These are phyloP conservation scores for Drosophila conformis DNA, from an alignment of 2,888 invertebrate genomes.

Conservation along the genomic window DNA sequence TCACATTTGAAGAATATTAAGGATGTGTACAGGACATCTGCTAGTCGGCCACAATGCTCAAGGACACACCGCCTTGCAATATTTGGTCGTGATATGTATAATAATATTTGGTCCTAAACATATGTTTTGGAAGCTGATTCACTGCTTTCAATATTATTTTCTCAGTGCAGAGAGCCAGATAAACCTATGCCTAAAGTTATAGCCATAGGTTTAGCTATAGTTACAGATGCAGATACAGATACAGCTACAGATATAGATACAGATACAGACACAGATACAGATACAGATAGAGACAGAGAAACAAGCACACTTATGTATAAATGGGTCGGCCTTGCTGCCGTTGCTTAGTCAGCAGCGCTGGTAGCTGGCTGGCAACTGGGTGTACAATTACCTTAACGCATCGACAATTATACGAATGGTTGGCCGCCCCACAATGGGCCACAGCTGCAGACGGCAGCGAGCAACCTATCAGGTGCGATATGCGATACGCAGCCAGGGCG, in stretches of 20 bases:
- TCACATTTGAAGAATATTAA: background rate
- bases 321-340: conserved; percentile 67
- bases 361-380: conserved; percentile 57
- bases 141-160: background rate
- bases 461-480: conserved; percentile 80
- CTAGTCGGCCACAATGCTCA: background rate
- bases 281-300: background rate
- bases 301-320: conserved; percentile 29
- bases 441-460: conserved; percentile 26
- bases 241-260: conserved; percentile 10
- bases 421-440: conserved; percentile 64
- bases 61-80: background rate
- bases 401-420: conserved; percentile 85
- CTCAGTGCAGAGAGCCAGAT: background rate
- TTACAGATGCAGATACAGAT: background rate
- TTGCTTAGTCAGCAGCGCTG: conserved; percentile 19
- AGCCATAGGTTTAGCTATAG: background rate
- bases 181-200: background rate
- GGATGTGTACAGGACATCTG: background rate
- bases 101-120: background rate
- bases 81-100: background rate
- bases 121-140: background rate
- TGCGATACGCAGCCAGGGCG: conserved; percentile 76
- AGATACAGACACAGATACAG: conserved; percentile 15
- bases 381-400: conserved; percentile 85